phyloP scores from a whole-genome alignment of 2,113 vertebrate species.

The Ailurus styani region DNA sequence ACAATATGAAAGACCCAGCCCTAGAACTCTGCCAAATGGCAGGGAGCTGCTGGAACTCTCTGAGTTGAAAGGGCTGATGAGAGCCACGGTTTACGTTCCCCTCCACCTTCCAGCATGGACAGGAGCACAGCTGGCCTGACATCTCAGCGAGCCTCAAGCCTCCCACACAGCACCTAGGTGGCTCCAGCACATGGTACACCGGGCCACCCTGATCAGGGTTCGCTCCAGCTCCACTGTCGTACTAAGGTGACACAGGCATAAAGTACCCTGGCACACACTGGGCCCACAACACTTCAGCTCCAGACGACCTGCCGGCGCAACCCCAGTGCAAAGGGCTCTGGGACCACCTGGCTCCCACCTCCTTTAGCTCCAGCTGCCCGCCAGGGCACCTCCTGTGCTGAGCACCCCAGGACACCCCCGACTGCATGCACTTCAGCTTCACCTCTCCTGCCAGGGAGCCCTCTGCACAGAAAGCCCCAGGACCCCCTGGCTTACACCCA shows the following conservation, averaged over 20 bases:
- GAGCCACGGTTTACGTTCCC: background rate
- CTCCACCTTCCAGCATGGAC: background rate
- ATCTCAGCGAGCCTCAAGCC: background rate
- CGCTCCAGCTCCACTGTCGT: background rate
- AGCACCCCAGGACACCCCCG: background rate
- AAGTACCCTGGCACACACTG: background rate
- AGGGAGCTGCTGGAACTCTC: background rate
- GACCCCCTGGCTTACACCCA: background rate
- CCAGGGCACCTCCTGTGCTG: background rate
- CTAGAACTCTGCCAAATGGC: background rate
- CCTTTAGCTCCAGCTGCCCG: background rate
- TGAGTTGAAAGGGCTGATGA: background rate
- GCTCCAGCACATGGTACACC: background rate
- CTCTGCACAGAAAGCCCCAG: background rate
- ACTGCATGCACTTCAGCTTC: background rate
- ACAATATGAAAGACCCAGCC: background rate
- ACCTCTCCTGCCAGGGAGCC: background rate
- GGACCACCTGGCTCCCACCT: background rate
- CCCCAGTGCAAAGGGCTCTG: background rate
- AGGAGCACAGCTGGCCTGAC: background rate
- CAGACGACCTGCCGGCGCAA: background rate
- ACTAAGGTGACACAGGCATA: background rate
- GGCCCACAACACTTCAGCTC: background rate
- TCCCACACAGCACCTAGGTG: background rate
- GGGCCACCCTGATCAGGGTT: background rate